Base-by-base conservation (phyloP, 2,888 invertebrate genomes). In the Pyrrhia umbra region DNA sequence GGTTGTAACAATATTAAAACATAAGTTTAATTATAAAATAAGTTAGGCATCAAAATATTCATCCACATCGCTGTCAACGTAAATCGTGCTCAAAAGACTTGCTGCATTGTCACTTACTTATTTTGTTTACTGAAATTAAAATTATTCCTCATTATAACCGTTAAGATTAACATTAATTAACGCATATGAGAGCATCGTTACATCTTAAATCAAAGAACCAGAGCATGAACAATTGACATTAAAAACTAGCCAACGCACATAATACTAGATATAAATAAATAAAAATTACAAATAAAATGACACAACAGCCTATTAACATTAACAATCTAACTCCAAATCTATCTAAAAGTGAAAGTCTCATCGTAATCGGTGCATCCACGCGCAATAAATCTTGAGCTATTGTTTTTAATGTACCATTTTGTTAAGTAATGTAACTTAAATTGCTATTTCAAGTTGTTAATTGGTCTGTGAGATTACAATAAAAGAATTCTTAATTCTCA, bases 331-430 rank as follows among this genome's bases (percentile, higher is more conserved):
- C 21, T 8, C 3, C 5, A 20, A 18, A 45, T 46, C 45, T 61
- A 62, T 34, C 1, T 0, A 34, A 65, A 68, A 73, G 73, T 46
- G 73, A 73, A 68, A 73, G 65, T 60, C 6, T 9, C 56, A 57
- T 56, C 34, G 18, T 25, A 52, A 61, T 39, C 2, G 20, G 52
- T 68, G 21, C 52, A 65, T 56, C 55, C 34, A 67, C 25, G 59
- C 25, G 50, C 57, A 15, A 58, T 65, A 50, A 65, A 68, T 60
- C 45, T 52, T 21, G 8, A 18, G 20, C 59, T 62, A 66, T 56
- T 42, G 55, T 72, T 63, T 34, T 20, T 27, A 61, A 58, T 67
- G 64, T 39, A 52, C 3, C 30, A 60, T 39, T 65, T 67, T 42
- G 40, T 52, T 52, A 64, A 45, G 57, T 51, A 67, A 63, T 55